Conservation (phyloP, 2,113 vertebrate genomes). For the Archocentrus centrarchus region DNA sequence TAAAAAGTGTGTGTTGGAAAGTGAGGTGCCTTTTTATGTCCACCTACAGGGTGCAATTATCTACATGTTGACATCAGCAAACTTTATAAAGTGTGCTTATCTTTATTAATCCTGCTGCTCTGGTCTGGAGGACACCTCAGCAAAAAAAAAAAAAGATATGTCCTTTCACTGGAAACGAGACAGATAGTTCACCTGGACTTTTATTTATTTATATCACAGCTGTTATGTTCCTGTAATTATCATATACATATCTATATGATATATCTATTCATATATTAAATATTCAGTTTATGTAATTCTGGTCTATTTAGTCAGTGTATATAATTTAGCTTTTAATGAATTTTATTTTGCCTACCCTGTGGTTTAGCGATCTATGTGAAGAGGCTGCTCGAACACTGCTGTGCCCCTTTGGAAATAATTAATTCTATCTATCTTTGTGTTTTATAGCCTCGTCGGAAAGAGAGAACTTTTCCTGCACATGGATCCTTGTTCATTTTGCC, state of each 20-base stretch:
- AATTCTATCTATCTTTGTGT: constrained; percentile 9
- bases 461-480: background rate
- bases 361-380: background rate
- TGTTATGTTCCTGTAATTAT: background rate
- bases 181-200: background rate
- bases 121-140: background rate
- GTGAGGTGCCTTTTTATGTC: too few relatives aligned
- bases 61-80: background rate
- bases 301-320: background rate
- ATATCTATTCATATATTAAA: background rate
- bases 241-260: background rate
- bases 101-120: background rate
- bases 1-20: too few relatives aligned
- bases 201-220: background rate
- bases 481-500: background rate
- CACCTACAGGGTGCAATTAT: background rate
- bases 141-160: too few relatives aligned
- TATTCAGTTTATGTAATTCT: too few relatives aligned
- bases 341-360: background rate
- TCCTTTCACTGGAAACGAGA: background rate
- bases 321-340: background rate
- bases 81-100: background rate
- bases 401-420: background rate
- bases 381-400: background rate
- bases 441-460: background rate